Evolutionary conservation across 2,113 vertebrate genomes (phyloP).

Genomic region (Phrynocephalus versicolor): DNA sequence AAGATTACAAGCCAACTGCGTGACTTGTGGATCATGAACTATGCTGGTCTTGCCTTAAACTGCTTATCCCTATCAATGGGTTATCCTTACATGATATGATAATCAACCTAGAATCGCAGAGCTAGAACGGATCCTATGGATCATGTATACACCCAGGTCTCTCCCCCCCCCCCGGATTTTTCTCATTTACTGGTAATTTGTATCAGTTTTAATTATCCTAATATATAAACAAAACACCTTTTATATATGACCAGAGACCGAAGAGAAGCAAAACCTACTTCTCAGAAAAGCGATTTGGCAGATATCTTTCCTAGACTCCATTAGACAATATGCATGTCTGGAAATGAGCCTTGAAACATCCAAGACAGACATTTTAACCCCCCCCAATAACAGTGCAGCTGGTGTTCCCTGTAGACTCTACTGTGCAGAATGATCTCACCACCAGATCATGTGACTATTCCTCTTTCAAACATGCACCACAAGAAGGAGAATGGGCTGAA

Average conservation of each 20-base stretch:
- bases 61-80: neutral
- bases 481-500: rapidly evolving
- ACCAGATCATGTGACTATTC: conserved; percentile 40
- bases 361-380: conserved; percentile 60
- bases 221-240: neutral
- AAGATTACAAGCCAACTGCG: neutral
- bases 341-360: conserved; percentile 70
- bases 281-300: conserved; percentile 46
- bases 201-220: neutral
- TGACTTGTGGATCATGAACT: neutral
- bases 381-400: conserved; percentile 79
- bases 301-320: conserved; percentile 38
- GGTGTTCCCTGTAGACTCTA: conserved; percentile 63
- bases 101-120: no score
- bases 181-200: neutral
- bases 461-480: conserved; percentile 16
- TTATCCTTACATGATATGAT: neutral
- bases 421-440: conserved; percentile 64
- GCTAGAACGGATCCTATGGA: no score
- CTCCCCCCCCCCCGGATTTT: neutral
- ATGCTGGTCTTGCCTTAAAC: neutral
- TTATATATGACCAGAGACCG: neutral
- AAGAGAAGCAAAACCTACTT: neutral
- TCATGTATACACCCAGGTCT: neutral
- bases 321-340: conserved; percentile 63